Percentiles rank a stretch among this genome's conserved stretches.
Evolutionary conservation across 23 tunicate genomes (phyloP).

Genomic region (Styela clava): DNA sequence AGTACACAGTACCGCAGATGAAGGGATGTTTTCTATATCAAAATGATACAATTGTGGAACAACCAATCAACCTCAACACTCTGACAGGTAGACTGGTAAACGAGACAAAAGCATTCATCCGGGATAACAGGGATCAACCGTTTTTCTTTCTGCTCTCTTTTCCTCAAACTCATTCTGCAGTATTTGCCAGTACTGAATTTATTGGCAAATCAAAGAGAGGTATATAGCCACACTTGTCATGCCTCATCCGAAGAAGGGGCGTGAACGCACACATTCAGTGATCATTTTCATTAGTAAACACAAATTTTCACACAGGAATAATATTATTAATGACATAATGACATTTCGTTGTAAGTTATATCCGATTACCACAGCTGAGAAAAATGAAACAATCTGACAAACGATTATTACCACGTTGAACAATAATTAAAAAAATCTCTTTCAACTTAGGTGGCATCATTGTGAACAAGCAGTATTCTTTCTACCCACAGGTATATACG

Average conservation of each 20-base stretch:
- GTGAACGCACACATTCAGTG: not conserved
- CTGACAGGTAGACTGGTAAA: slow-evolving; percentile 40
- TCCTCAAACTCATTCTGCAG: slow-evolving; percentile 49
- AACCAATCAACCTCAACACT: slow-evolving; percentile 42
- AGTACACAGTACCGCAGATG: not conserved
- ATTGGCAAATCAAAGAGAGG: slow-evolving; percentile 58
- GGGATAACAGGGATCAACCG: slow-evolving; percentile 13
- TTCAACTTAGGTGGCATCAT: no score
- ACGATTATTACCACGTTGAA: not conserved
- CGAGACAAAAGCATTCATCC: slow-evolving; percentile 39
- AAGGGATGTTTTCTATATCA: slow-evolving; percentile 26
- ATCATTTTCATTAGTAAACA: no score
- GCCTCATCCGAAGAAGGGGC: no score
- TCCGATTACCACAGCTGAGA: not conserved
- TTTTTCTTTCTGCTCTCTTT: slow-evolving; percentile 48
- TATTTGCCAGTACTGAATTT: slow-evolving; percentile 34
- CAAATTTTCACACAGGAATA: not conserved
- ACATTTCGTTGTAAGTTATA: not conserved
- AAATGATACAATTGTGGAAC: slow-evolving; percentile 30
- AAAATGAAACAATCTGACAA: not conserved
- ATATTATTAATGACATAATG: not conserved
- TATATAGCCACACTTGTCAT: not conserved
- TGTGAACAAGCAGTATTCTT: no score
- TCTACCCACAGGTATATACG: slow-evolving; percentile 47
- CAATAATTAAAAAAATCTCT: no score